Conservation (phyloP, 2,113 vertebrate species). For the Sander lucioperca region DNA sequence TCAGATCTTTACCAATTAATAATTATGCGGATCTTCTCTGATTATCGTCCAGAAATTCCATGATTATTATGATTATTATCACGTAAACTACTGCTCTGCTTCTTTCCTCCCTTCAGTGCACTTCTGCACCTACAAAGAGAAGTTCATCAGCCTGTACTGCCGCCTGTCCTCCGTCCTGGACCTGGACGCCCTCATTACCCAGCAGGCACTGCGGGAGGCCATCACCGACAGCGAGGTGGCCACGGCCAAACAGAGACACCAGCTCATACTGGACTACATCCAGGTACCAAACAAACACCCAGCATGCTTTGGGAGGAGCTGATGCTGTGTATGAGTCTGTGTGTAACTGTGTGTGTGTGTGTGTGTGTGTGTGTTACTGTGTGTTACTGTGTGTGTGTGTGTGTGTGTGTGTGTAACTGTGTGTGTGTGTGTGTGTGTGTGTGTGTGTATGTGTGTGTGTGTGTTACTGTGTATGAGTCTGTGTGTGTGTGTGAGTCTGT, state of each 20-base stretch:
- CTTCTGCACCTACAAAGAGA: conserved; percentile 96
- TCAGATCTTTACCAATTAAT: not conserved
- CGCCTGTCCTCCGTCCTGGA: conserved; percentile 96
- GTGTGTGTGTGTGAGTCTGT: too few species aligned
- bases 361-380: too few species aligned
- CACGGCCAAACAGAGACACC: conserved; percentile 93
- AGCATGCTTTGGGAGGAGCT: not conserved
- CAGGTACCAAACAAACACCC: conserved; percentile 85
- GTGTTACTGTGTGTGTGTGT: too few species aligned
- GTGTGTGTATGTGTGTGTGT: too few species aligned
- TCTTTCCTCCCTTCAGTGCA: conserved; percentile 86
- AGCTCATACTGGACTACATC: conserved; percentile 93
- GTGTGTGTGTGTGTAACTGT: too few species aligned
- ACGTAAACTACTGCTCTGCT: too few species aligned
- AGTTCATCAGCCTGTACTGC: conserved; percentile 97
- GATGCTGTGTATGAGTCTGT: too few species aligned
- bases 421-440: too few species aligned
- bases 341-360: too few species aligned
- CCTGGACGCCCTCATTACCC: conserved; percentile 95
- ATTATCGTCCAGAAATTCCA: too few species aligned
- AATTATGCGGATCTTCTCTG: not conserved
- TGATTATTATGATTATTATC: too few species aligned
- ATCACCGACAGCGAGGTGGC: conserved; percentile 94
- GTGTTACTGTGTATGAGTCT: too few species aligned
- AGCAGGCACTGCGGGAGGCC: conserved; percentile 96